Conservation (phyloP, 23 tunicate genomes). For the Styela plicata region DNA sequence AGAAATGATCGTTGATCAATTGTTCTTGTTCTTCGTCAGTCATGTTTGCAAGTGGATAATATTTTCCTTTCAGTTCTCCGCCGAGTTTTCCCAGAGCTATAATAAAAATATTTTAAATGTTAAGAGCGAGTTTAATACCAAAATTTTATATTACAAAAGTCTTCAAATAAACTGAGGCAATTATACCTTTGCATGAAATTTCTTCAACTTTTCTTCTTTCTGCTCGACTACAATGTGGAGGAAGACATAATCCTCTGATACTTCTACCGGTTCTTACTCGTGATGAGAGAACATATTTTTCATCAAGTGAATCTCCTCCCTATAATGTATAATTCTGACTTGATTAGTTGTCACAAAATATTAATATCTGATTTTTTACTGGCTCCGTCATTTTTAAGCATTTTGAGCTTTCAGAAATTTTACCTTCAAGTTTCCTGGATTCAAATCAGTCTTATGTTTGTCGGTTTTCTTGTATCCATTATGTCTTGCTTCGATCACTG, state of each 20-base stretch:
- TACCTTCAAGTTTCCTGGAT: slow-evolving; percentile 55
- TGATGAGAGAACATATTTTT: slow-evolving; percentile 90
- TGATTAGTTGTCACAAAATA: no score
- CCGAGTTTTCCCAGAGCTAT: slow-evolving; percentile 76
- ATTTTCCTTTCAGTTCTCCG: slow-evolving; percentile 87
- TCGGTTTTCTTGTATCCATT: slow-evolving; percentile 83
- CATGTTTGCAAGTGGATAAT: slow-evolving; percentile 84
- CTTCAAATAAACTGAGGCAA: neutral
- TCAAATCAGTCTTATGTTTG: slow-evolving; percentile 88
- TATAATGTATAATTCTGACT: neutral
- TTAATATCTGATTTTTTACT: neutral
- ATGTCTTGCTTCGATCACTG: slow-evolving; percentile 90
- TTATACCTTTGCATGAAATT: slow-evolving; percentile 53
- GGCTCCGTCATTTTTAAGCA: neutral
- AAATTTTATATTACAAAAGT: no score
- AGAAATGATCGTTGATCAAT: slow-evolving; percentile 80
- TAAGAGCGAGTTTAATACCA: no score
- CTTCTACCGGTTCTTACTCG: slow-evolving; percentile 97
- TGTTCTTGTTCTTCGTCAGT: slow-evolving; percentile 82
- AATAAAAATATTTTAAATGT: neutral
- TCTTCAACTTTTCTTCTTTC: slow-evolving; percentile 88
- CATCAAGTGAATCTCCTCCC: slow-evolving; percentile 84
- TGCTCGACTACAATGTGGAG: slow-evolving; percentile 91
- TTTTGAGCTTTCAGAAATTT: neutral
- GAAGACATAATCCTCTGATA: slow-evolving; percentile 84